Conservation (phyloP, 2,113 vertebrate species). For the Pollimyrus isidori region DNA sequence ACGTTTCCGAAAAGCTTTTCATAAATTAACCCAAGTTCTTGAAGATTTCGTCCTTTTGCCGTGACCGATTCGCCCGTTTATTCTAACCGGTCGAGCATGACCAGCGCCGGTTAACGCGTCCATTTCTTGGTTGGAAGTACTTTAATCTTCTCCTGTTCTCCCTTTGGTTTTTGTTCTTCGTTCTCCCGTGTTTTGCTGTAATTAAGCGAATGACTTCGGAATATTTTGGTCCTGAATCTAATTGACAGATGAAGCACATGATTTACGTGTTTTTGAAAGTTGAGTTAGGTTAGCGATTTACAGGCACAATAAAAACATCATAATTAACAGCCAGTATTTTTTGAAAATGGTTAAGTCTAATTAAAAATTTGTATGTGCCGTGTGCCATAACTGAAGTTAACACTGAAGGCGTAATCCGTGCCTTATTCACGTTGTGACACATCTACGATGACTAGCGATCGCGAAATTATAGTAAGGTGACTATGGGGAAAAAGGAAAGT, state of each 20-base stretch:
- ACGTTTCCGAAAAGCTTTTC: background rate
- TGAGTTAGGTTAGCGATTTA: background rate
- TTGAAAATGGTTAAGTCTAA: background rate
- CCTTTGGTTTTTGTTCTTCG: background rate
- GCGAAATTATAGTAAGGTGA: background rate
- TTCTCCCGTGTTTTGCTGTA: background rate
- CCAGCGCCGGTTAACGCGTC: background rate
- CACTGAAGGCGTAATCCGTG: background rate
- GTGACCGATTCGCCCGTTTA: background rate
- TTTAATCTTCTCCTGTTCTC: background rate
- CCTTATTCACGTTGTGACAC: background rate
- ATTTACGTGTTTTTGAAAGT: background rate
- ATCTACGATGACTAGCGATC: background rate
- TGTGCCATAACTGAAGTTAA: background rate
- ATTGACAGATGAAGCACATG: background rate
- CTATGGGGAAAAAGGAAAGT: background rate
- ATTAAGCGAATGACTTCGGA: background rate
- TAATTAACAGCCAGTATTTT: background rate
- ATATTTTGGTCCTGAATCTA: background rate
- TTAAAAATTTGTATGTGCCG: background rate
- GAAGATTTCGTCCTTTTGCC: background rate
- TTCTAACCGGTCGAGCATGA: background rate
- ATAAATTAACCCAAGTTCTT: background rate
- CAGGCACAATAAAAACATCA: background rate
- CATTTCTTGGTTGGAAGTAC: background rate